Conservation (phyloP, 2,888 invertebrate species). For the Anoncus sp. region DNA sequence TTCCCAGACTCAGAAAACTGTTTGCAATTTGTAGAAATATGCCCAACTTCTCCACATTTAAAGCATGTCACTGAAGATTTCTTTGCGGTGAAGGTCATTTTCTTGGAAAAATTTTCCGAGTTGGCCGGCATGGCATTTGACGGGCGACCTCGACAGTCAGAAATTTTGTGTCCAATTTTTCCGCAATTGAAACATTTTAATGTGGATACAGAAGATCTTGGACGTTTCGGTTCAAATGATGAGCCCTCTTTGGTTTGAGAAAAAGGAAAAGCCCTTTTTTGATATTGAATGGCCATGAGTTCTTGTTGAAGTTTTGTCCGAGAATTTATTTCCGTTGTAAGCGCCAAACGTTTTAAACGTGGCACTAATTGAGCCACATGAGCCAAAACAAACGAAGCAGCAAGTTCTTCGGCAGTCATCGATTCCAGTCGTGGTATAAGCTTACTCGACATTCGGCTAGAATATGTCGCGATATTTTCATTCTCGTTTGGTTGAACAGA, state of each 20-base stretch:
- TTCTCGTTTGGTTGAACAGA: no score
- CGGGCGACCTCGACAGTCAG: slow-evolving; percentile 8
- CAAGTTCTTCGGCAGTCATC: not conserved
- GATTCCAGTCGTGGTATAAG: not conserved
- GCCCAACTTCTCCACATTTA: no score
- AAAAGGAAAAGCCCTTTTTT: slow-evolving; percentile 10
- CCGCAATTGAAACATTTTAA: slow-evolving; percentile 30
- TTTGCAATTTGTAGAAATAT: no score
- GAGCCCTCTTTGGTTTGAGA: slow-evolving; percentile 11
- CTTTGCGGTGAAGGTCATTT: no score
- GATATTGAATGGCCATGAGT: no score
- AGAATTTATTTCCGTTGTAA: not conserved
- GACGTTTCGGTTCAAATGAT: not conserved
- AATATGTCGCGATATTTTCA: not conserved
- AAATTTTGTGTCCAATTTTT: slow-evolving; percentile 17
- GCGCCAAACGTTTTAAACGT: not conserved
- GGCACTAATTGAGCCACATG: not conserved
- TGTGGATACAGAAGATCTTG: slow-evolving; percentile 9
- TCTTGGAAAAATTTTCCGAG: not conserved
- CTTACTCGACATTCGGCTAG: not conserved
- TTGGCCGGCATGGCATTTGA: not conserved
- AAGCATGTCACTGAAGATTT: no score
- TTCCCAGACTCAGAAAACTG: no score
- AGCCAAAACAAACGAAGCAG: not conserved
- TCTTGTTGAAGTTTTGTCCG: no score